phyloP scores from a whole-genome alignment of 2,797 vertebrate genomes.

The Taeniopygia guttata region DNA sequence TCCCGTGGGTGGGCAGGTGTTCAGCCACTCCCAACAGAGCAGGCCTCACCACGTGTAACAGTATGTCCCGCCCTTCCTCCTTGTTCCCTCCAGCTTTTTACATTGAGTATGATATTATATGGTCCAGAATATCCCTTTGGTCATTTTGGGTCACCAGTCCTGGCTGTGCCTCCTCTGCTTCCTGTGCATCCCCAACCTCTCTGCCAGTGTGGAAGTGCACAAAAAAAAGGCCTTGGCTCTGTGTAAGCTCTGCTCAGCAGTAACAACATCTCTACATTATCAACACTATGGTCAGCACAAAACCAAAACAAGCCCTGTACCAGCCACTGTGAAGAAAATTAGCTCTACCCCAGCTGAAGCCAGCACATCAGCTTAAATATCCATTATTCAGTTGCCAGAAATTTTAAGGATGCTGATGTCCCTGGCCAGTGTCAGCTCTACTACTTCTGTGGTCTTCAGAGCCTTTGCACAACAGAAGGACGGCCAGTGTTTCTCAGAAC shows the following conservation, averaged over 20 bases:
- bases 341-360: not conserved
- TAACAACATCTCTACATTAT: not conserved
- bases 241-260: not conserved
- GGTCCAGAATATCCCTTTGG: not conserved
- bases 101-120: not conserved
- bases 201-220: not conserved
- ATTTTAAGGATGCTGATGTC: not conserved
- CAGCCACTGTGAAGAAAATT: not conserved
- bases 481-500: not conserved
- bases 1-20: not conserved
- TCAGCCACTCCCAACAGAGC: not conserved
- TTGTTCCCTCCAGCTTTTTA: not conserved
- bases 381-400: not conserved
- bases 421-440: not conserved
- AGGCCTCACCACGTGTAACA: fast-evolving
- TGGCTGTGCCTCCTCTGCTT: not conserved
- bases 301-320: not conserved
- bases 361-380: not conserved
- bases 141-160: not conserved
- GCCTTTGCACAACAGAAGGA: not conserved
- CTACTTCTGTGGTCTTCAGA: not conserved
- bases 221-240: not conserved
- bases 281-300: not conserved
- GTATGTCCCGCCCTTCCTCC: not conserved
- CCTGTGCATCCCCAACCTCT: not conserved